Percentiles rank a stretch among this genome's conserved stretches.
These are phyloP conservation scores for Plotosus lineatus DNA, from an alignment of 2,113 vertebrate species.

Conservation along the genomic window DNA sequence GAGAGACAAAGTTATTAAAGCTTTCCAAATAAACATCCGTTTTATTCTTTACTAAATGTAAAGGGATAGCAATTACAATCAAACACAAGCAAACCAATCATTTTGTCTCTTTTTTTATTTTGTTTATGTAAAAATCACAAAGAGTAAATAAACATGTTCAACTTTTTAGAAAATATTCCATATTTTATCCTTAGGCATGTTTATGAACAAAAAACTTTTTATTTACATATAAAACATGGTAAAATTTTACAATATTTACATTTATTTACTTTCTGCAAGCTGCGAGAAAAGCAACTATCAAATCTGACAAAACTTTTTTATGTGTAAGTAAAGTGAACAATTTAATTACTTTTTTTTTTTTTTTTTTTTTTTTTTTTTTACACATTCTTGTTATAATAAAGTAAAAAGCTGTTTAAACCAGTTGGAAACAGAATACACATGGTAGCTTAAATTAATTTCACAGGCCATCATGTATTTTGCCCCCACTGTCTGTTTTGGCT, in stretches of 20 bases:
- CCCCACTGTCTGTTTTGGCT: no score
- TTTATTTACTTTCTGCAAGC: neutral
- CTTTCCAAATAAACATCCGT: neutral
- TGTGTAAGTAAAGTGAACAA: no score
- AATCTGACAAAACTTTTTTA: neutral
- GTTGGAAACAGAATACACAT: no score
- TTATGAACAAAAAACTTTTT: neutral
- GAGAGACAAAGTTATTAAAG: no score
- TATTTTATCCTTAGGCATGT: no score
- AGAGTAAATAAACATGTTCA: neutral
- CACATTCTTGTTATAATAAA: no score
- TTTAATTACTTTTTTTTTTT: no score
- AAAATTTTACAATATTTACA: slow-evolving; percentile 2
- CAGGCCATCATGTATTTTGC: no score
- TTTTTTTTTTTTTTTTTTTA: no score
- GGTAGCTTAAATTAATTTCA: no score
- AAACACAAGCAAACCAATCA: neutral
- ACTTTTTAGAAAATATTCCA: neutral
- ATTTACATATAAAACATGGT: neutral
- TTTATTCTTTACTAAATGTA: neutral
- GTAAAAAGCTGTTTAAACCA: no score
- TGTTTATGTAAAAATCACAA: neutral
- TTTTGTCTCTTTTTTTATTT: neutral
- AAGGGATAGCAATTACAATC: neutral
- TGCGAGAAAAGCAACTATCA: neutral